phyloP scores from a whole-genome alignment of 2,797 vertebrate species.

The Bradypodion ventrale region DNA sequence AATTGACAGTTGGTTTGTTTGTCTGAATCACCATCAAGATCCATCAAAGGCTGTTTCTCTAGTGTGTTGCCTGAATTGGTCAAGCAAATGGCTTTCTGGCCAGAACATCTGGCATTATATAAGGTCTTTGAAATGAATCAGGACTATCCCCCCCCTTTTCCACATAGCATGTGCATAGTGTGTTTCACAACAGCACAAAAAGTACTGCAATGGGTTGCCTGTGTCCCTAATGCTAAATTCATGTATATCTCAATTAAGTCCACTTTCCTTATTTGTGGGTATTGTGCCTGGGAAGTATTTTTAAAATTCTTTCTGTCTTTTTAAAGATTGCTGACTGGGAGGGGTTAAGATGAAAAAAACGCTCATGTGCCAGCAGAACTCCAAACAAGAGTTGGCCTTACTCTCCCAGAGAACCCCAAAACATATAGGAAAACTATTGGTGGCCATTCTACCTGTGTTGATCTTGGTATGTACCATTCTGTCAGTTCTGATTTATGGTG shows the following conservation, averaged over 20 bases:
- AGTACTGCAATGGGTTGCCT: not conserved
- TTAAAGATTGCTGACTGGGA: no score
- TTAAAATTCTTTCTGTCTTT: no score
- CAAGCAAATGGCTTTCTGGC: not conserved
- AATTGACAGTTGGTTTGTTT: slow-evolving; percentile 29
- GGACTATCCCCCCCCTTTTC: not conserved
- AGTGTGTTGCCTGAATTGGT: not conserved
- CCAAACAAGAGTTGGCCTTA: no score
- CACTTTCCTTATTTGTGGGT: not conserved
- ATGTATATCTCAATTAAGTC: not conserved
- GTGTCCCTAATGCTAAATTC: not conserved
- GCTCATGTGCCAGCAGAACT: no score
- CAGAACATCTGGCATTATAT: not conserved
- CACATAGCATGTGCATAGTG: not conserved
- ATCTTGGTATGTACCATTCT: no score
- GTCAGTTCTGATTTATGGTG: no score
- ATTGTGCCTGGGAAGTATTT: not conserved
- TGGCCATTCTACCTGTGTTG: no score
- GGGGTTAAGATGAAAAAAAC: no score
- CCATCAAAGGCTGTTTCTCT: slow-evolving; percentile 36
- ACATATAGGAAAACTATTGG: no score
- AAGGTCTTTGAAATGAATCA: not conserved
- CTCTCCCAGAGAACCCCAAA: no score
- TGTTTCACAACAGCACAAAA: not conserved
- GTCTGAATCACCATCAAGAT: slow-evolving; percentile 30